Conservation (phyloP, 2,797 vertebrate species). For the Lepus oiostolus region DNA sequence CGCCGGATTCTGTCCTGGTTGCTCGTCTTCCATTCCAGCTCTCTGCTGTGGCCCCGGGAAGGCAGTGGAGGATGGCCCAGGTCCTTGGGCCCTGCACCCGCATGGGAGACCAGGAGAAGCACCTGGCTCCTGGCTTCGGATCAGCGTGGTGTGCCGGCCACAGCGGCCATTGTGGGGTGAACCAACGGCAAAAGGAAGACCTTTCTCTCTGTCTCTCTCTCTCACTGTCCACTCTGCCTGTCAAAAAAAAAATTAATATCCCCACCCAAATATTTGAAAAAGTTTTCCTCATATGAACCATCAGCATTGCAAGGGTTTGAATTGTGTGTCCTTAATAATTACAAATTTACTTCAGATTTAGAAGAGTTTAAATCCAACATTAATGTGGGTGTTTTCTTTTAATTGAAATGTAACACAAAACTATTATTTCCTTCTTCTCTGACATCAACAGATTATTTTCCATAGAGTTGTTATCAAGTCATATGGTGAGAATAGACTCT, state of each 20-base stretch:
- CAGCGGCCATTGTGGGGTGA: too few relatives aligned
- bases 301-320: neutral
- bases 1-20: too few relatives aligned
- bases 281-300: neutral
- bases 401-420: neutral
- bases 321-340: neutral
- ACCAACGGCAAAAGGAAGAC: too few relatives aligned
- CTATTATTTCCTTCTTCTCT: neutral
- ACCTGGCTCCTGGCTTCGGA: too few relatives aligned
- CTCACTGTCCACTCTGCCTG: too few relatives aligned
- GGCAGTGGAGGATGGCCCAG: too few relatives aligned
- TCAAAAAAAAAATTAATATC: neutral
- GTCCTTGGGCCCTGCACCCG: too few relatives aligned
- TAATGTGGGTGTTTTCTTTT: neutral
- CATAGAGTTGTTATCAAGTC: neutral
- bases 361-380: neutral
- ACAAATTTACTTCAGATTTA: neutral
- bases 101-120: too few relatives aligned
- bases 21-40: too few relatives aligned
- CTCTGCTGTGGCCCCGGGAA: too few relatives aligned
- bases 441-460: neutral
- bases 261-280: neutral
- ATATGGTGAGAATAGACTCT: neutral
- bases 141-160: too few relatives aligned
- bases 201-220: too few relatives aligned